A percentile compares a stretch with the other conserved stretches of the same genome.
These are phyloP conservation scores for Mus minutoides DNA, from an alignment of 2,797 vertebrate genomes.

Conservation along the genomic window DNA sequence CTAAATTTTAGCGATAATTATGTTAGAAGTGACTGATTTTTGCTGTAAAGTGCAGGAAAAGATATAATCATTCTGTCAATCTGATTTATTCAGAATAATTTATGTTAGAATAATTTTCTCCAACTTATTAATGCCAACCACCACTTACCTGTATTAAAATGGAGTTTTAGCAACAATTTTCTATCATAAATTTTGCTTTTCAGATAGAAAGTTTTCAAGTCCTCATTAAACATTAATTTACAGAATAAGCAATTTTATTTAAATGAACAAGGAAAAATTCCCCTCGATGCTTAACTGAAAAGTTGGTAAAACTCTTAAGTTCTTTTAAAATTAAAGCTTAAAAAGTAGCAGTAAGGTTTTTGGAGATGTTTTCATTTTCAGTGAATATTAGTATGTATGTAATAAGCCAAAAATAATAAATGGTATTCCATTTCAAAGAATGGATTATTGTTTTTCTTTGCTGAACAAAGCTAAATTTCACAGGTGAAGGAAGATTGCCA, in stretches of 20 bases:
- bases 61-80: neutral
- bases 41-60: conserved; percentile 4
- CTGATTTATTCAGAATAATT: conserved; percentile 29
- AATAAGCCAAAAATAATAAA: neutral
- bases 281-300: neutral
- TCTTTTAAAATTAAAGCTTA: conserved; percentile 13
- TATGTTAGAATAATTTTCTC: conserved; percentile 51
- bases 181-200: conserved; percentile 46
- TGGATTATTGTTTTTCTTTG: neutral
- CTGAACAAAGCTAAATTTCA: conserved; percentile 18
- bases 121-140: conserved; percentile 12
- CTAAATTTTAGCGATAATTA: conserved; percentile 4
- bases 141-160: conserved; percentile 50
- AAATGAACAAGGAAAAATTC: conserved; percentile 26
- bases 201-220: neutral
- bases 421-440: conserved; percentile 31
- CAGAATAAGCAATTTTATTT: conserved; percentile 37
- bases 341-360: neutral
- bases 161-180: conserved; percentile 29
- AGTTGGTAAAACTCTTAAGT: conserved; percentile 24
- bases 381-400: neutral
- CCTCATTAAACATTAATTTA: conserved; percentile 39
- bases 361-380: conserved; percentile 8
- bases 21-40: conserved; percentile 51
- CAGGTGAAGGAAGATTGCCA: neutral